Percentiles rank a stretch among this genome's conserved stretches.
Conservation (phyloP, 2,797 vertebrate genomes). For the Odontamblyopus lacepedii region DNA sequence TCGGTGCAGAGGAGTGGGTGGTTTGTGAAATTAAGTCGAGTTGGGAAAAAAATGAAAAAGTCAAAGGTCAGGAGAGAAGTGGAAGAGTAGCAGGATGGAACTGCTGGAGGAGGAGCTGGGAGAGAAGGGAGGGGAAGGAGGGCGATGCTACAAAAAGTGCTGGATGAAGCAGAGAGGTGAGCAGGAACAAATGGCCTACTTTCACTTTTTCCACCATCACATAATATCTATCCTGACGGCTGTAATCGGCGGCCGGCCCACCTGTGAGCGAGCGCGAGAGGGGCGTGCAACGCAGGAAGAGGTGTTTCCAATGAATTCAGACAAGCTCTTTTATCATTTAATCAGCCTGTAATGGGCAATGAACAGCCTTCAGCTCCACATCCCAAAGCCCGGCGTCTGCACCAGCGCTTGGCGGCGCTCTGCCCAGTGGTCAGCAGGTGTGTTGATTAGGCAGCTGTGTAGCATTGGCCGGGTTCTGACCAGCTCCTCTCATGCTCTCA, state of each 20-base stretch:
- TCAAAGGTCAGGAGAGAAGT: constrained; percentile 31
- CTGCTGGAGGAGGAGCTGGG: constrained; percentile 19
- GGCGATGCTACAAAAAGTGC: constrained; percentile 14
- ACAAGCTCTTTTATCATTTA: constrained; percentile 76
- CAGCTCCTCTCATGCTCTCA: constrained; percentile 22
- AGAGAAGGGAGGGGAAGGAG: neutral
- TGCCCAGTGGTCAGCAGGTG: constrained; percentile 59
- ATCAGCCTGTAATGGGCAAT: constrained; percentile 68
- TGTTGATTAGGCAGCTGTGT: constrained; percentile 65
- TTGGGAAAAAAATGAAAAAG: constrained; percentile 11
- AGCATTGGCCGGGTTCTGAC: constrained; percentile 40
- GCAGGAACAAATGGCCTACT: constrained; percentile 53
- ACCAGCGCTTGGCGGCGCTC: constrained; percentile 21
- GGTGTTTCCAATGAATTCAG: constrained; percentile 55
- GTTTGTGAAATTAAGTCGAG: constrained; percentile 7
- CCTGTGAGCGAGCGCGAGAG: constrained; percentile 29
- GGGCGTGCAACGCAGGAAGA: constrained; percentile 30
- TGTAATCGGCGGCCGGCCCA: constrained; percentile 58
- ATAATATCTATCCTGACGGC: constrained; percentile 61
- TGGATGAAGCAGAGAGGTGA: constrained; percentile 35
- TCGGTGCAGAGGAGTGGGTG: constrained; percentile 2
- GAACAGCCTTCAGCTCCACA: constrained; percentile 59
- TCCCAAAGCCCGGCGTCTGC: constrained; percentile 36
- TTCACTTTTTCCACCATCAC: constrained; percentile 58
- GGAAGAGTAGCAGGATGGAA: constrained; percentile 23